Evolutionary conservation across 1,140 invertebrate species (phyloP).

Genomic region (Sminthurinus signatus): DNA sequence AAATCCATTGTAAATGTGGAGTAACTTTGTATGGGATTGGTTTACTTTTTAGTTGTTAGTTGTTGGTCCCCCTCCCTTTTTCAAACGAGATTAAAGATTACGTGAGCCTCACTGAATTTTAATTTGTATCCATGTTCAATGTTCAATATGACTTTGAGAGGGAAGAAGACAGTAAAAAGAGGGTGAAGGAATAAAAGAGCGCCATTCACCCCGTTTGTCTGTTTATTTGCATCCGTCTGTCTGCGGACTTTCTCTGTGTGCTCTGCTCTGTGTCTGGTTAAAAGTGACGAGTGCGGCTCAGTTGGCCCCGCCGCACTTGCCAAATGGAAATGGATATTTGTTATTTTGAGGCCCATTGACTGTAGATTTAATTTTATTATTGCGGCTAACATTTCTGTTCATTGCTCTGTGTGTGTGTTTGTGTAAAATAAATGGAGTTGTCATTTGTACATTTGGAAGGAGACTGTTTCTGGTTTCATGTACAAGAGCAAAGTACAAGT

Average conservation of each 20-base stretch:
- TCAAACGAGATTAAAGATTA: background rate
- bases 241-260: background rate
- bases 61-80: too few species aligned
- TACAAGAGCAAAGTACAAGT: too few species aligned
- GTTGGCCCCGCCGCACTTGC: slow-evolving; percentile 8
- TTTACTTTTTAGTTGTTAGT: too few species aligned
- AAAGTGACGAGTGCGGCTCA: background rate
- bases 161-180: background rate
- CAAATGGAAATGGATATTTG: slow-evolving; percentile 24
- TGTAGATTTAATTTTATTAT: slow-evolving; percentile 24
- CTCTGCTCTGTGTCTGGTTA: too few species aligned
- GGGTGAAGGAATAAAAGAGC: background rate
- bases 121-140: background rate
- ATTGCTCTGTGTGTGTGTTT: too few species aligned
- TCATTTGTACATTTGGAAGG: too few species aligned
- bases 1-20: too few species aligned
- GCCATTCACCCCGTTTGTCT: background rate
- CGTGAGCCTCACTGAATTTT: background rate
- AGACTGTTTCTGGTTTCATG: too few species aligned
- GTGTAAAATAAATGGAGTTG: too few species aligned
- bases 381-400: too few species aligned
- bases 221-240: background rate
- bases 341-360: slow-evolving; percentile 25
- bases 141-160: too few species aligned
- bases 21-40: too few species aligned